Evolutionary conservation across 1,140 invertebrate genomes (phyloP), one percentile per base, ranked within the genome.

Genomic region (Hylyphantes graminicola): DNA sequence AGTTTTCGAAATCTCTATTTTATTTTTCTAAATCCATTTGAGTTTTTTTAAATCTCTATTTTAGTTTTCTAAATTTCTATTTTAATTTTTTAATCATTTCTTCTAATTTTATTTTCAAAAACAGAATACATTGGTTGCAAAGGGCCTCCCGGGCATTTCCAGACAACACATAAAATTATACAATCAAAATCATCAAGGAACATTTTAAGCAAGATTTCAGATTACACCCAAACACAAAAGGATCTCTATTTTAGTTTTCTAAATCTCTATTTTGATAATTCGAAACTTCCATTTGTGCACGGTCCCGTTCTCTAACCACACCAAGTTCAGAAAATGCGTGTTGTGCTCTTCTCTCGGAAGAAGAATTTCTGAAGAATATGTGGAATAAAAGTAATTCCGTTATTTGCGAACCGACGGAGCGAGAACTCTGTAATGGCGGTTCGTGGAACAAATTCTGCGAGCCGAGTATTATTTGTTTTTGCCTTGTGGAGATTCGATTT

Each of bases 401-500:
- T n/a, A n/a, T 70, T 17, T 70, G 15, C 13, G 50, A 70, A 53
- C 15, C 67, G 67, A n/a, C 48, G 15, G 67, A 70, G 67, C 67
- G 67, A 48, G 19, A 70, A 70, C 48, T 11, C 67, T 2, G 67
- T 70, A 70, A 70, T 70, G 48, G 53, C 12, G 67, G 13, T 53
- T n/a, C n/a, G n/a, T n/a, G n/a, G n/a, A n/a, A n/a, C n/a, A n/a
- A n/a, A n/a, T n/a, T n/a, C n/a, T n/a, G n/a, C n/a, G n/a, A n/a
- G n/a, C n/a, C n/a, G n/a, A n/a, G n/a, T n/a, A n/a, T n/a, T n/a
- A n/a, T n/a, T n/a, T n/a, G n/a, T n/a, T n/a, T n/a, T n/a, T n/a
- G n/a, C n/a, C n/a, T 70, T 70, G 67, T 51, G 50, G 17, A 3
- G 63, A 64, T 64, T 64, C 50, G 35, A 70, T 70, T 70, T 70